Percentiles rank a stretch among this genome's conserved stretches.
Evolutionary conservation across 2,888 invertebrate genomes (phyloP).

Genomic region (Callimorpha dominula): DNA sequence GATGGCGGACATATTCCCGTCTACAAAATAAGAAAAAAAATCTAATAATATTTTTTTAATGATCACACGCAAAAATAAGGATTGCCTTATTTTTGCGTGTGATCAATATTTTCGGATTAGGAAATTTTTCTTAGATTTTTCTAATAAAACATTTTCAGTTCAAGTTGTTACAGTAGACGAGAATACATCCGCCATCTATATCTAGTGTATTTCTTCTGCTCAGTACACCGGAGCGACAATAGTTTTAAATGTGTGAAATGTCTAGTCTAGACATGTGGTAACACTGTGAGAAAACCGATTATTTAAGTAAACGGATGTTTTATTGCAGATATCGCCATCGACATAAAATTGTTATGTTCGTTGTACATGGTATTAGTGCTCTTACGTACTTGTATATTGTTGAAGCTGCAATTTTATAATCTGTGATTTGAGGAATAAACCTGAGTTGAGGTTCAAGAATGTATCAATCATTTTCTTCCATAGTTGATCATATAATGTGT

Average conservation of each 20-base stretch:
- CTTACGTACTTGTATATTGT: background rate
- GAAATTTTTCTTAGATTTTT: no score
- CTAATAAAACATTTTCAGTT: no score
- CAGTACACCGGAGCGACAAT: no score
- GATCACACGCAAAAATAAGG: no score
- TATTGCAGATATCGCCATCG: conserved; percentile 7
- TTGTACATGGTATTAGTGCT: background rate
- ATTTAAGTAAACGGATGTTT: conserved; percentile 13
- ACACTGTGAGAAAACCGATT: conserved; percentile 12
- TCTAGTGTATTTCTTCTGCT: no score
- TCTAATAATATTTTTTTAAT: no score
- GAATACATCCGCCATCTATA: no score
- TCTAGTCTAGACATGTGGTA: background rate
- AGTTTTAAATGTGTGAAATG: background rate
- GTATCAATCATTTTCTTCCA: background rate
- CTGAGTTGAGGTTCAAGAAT: background rate
- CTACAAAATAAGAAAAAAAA: no score
- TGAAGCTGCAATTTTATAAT: background rate
- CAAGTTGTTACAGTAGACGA: no score
- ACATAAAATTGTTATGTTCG: conserved; percentile 18
- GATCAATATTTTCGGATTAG: no score
- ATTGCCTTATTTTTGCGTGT: no score
- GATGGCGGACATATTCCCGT: no score
- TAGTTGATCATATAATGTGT: background rate
- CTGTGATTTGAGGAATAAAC: conserved; percentile 1